Evolutionary conservation across 30 jellyfish, hydroid and myxozoan genomes (phyloP).

Genomic region (Chrysaora quinquecirrha): DNA sequence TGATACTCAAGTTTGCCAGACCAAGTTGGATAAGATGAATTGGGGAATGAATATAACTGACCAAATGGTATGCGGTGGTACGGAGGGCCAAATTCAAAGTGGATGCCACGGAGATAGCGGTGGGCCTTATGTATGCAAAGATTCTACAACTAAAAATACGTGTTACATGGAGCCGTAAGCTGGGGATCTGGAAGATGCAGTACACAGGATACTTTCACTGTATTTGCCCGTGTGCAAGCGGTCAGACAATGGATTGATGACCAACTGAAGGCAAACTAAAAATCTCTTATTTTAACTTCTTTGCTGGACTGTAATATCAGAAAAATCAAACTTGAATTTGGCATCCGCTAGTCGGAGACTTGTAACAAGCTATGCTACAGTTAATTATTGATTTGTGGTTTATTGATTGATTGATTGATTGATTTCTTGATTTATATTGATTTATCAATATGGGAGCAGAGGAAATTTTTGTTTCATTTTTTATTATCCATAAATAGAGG

Average conservation of each 20-base stretch:
- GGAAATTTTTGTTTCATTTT: too few species aligned
- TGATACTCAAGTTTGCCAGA: conserved; percentile 38
- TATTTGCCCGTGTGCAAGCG: conserved; percentile 75
- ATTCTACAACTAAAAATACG: conserved; percentile 37
- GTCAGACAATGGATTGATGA: conserved; percentile 61
- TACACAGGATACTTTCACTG: conserved; percentile 52
- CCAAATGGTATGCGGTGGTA: conserved; percentile 74
- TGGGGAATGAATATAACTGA: conserved; percentile 46
- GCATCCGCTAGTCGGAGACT: too few species aligned
- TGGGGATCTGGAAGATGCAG: conserved; percentile 82
- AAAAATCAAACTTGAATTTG: too few species aligned
- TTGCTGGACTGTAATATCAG: too few species aligned
- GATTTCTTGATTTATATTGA: too few species aligned
- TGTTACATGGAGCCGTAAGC: conserved; percentile 81
- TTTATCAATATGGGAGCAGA: too few species aligned
- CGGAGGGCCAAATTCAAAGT: conserved; percentile 37
- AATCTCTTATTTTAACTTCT: too few species aligned
- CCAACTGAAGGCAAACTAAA: conserved; percentile 4
- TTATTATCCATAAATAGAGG: too few species aligned
- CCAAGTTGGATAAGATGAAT: conserved; percentile 35
- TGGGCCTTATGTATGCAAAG: conserved; percentile 82
- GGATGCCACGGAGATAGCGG: conserved; percentile 93
- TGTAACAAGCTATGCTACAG: too few species aligned
- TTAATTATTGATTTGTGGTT: too few species aligned
- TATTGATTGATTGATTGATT: too few species aligned